Conservation (phyloP, 2,888 invertebrate genomes). For the Limenitis camilla region DNA sequence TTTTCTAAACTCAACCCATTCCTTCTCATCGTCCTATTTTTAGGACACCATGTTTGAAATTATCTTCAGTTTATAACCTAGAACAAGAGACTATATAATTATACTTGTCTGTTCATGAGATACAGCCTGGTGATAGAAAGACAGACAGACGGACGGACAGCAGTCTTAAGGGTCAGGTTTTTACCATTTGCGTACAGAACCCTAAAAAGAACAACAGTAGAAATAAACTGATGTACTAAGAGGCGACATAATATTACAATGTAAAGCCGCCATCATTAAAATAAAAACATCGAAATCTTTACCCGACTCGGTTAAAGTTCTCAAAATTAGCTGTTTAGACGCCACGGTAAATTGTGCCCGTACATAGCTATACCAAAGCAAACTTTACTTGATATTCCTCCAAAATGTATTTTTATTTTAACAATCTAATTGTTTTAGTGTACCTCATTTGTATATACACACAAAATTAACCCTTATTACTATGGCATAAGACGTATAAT, state of each 20-base stretch:
- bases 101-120: too few relatives aligned
- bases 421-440: constrained; percentile 33
- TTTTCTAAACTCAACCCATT: too few relatives aligned
- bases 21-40: too few relatives aligned
- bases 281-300: constrained; percentile 34
- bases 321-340: constrained; percentile 69
- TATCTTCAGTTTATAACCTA: too few relatives aligned
- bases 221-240: background rate
- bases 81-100: too few relatives aligned
- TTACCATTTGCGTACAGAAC: background rate
- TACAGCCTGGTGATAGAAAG: too few relatives aligned
- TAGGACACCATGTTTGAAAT: too few relatives aligned
- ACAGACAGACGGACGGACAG: too few relatives aligned
- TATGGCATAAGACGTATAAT: constrained; percentile 26
- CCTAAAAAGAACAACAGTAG: background rate
- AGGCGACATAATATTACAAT: constrained; percentile 1
- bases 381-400: constrained; percentile 69
- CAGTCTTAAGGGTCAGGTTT: too few relatives aligned
- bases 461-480: constrained; percentile 27
- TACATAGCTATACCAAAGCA: constrained; percentile 45
- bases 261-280: constrained; percentile 25
- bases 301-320: constrained; percentile 46
- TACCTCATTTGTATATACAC: constrained; percentile 31
- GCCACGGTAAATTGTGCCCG: constrained; percentile 51
- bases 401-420: constrained; percentile 74